These are phyloP conservation scores for Silurus glanis DNA, from an alignment of 2,113 vertebrate species.

Conservation along the genomic window DNA sequence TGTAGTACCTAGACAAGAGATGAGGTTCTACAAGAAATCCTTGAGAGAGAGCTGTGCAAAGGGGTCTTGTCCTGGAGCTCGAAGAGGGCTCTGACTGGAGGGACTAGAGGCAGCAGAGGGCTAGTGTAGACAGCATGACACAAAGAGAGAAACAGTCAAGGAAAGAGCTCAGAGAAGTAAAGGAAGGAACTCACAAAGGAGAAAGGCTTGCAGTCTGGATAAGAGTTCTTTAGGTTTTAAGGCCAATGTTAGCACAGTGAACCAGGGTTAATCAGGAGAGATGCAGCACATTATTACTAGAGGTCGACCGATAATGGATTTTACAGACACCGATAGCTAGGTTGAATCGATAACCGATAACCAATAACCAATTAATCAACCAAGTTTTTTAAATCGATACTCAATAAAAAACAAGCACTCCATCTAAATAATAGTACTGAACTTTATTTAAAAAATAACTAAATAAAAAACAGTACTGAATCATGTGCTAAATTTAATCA, in stretches of 20 bases:
- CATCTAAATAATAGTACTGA: too few relatives aligned
- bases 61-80: conserved; percentile 97
- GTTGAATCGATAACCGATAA: too few relatives aligned
- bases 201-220: conserved; percentile 57
- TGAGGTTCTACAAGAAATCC: conserved; percentile 99
- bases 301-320: too few relatives aligned
- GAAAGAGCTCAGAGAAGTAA: conserved; percentile 59
- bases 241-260: conserved; percentile 16
- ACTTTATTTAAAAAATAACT: too few relatives aligned
- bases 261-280: not conserved
- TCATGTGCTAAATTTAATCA: too few relatives aligned
- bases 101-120: conserved; percentile 98
- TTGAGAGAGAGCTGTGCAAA: conserved; percentile 99
- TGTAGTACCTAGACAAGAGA: conserved; percentile 94
- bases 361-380: too few relatives aligned
- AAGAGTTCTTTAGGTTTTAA: conserved; percentile 15
- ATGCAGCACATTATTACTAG: not conserved
- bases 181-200: conserved; percentile 43
- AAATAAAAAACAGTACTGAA: too few relatives aligned
- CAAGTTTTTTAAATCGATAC: too few relatives aligned
- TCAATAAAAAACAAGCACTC: too few relatives aligned
- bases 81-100: conserved; percentile 99
- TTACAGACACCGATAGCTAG: too few relatives aligned
- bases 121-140: conserved; percentile 81
- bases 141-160: conserved; percentile 77